Evolutionary conservation across 2,113 vertebrate genomes (phyloP).

Genomic region (Megaceryle maxima): DNA sequence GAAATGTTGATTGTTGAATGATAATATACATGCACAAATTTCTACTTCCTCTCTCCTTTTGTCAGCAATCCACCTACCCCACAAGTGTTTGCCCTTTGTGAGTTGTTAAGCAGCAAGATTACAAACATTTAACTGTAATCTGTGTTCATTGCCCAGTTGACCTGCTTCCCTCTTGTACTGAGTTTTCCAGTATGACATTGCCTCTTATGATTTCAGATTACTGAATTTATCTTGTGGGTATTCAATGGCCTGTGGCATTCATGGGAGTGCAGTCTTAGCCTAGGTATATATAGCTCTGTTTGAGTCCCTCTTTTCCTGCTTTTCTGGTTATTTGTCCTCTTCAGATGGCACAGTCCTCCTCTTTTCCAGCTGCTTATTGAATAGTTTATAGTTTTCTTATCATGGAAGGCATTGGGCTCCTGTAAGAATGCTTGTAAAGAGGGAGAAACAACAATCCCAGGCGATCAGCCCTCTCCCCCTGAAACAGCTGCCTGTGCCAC

Average conservation of each 20-base stretch:
- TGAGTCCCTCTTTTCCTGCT: neutral
- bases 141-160: neutral
- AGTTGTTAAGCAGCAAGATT: neutral
- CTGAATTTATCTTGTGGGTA: neutral
- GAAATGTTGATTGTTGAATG: neutral
- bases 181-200: neutral
- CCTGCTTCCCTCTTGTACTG: neutral
- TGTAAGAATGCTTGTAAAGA: neutral
- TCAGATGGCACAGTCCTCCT: neutral
- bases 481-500: neutral
- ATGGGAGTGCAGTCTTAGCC: neutral
- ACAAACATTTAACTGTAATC: neutral
- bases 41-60: neutral
- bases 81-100: neutral
- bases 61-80: neutral
- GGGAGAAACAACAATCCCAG: neutral
- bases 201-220: neutral
- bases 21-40: neutral
- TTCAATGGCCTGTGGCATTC: neutral
- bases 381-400: neutral
- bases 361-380: neutral
- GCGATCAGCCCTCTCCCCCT: neutral
- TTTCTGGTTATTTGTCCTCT: neutral
- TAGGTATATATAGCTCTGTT: neutral
- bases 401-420: neutral